phyloP scores from a whole-genome alignment of 2,888 invertebrate species.

The Dicranocentrus wangi region DNA sequence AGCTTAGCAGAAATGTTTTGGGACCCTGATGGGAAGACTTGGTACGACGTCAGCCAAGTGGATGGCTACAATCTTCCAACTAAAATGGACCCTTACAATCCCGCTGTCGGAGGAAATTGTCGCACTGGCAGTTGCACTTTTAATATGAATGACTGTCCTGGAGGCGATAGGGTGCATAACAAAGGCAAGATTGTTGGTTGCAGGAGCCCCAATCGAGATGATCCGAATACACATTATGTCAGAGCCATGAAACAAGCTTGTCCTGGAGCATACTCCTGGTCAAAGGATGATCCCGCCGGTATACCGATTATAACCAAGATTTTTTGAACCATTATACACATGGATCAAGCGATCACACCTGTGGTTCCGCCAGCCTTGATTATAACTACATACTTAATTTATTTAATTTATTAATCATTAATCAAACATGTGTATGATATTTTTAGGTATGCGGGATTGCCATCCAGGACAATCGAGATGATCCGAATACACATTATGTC shows the following conservation, averaged over 20 bases:
- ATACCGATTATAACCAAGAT: too few relatives aligned
- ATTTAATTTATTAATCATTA: too few relatives aligned
- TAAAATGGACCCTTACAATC: constrained; percentile 51
- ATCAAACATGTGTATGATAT: too few relatives aligned
- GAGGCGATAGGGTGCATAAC: constrained; percentile 18
- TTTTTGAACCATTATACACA: too few relatives aligned
- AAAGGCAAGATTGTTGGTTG: constrained; percentile 40
- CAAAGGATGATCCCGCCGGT: constrained; percentile 57
- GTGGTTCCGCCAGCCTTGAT: too few relatives aligned
- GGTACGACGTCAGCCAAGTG: constrained; percentile 62
- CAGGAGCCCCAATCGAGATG: constrained; percentile 46
- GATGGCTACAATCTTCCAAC: constrained; percentile 59
- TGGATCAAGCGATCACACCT: too few relatives aligned
- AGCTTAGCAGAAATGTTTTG: constrained; percentile 59
- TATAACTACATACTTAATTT: too few relatives aligned
- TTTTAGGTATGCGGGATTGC: constrained; percentile 62
- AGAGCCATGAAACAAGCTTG: constrained; percentile 43
- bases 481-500: constrained; percentile 36
- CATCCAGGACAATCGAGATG: constrained; percentile 54
- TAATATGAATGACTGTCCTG: constrained; percentile 50
- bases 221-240: constrained; percentile 36
- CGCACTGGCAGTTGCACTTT: constrained; percentile 39
- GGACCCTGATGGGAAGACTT: constrained; percentile 52
- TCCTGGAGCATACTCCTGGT: constrained; percentile 58
- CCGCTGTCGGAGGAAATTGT: constrained; percentile 57